Percentiles rank a stretch among this genome's conserved stretches.
These are phyloP conservation scores for Drosophila flavopinicola DNA, from an alignment of 2,888 invertebrate genomes.

Conservation along the genomic window DNA sequence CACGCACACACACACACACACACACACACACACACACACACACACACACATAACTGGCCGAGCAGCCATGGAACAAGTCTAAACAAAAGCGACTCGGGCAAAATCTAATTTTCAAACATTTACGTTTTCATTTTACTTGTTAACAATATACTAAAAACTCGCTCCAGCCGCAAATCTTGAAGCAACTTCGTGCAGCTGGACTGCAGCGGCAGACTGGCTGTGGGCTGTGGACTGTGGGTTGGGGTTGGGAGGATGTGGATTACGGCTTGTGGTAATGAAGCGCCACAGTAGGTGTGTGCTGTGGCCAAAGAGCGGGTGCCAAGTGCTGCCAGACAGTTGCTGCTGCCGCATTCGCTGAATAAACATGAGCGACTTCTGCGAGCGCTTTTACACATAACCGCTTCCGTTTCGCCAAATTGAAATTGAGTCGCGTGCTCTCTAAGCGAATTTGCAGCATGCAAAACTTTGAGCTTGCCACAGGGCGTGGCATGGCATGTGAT, in stretches of 20 bases:
- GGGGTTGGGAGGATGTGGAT: too few relatives aligned
- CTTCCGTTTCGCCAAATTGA: constrained; percentile 50
- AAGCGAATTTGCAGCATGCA: constrained; percentile 36
- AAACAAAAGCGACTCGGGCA: constrained; percentile 69
- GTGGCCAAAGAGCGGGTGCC: constrained; percentile 14
- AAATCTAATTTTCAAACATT: constrained; percentile 81
- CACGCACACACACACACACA: constrained; percentile 17
- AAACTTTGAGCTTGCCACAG: constrained; percentile 38
- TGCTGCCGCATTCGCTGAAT: constrained; percentile 47
- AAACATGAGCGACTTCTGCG: constrained; percentile 63
- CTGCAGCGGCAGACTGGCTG: neutral
- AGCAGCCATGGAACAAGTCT: constrained; percentile 29
- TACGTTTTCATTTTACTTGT: constrained; percentile 79
- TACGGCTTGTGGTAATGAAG: too few relatives aligned
- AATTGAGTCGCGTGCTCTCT: constrained; percentile 59
- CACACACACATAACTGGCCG: constrained; percentile 18
- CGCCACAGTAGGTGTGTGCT: constrained; percentile 1
- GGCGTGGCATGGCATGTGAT: constrained; percentile 1
- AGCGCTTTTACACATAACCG: constrained; percentile 46
- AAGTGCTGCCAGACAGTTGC: constrained; percentile 15
- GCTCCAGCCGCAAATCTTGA: constrained; percentile 48
- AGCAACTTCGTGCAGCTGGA: constrained; percentile 25
- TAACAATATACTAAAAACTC: constrained; percentile 67
- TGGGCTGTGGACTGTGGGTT: neutral
- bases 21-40: constrained; percentile 11